A percentile compares a stretch with the other conserved stretches of the same genome.
These are phyloP conservation scores for Protaetia brevitarsis DNA, from an alignment of 1,140 invertebrate species.

Conservation along the genomic window DNA sequence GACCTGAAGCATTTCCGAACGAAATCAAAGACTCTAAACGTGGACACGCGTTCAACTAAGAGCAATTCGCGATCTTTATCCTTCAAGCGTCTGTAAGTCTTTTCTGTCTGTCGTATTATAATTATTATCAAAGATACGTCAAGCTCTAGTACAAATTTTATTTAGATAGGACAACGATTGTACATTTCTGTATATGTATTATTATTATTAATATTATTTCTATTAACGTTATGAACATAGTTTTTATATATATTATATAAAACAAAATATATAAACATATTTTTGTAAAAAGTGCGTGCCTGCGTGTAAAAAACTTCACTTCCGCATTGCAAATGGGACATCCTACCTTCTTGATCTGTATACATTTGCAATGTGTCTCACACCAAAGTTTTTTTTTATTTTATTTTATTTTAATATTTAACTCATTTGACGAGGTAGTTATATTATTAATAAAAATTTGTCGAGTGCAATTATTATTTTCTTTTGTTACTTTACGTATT, in stretches of 20 bases:
- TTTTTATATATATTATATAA: slow-evolving; percentile 5
- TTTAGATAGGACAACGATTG: not conserved
- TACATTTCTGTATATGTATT: not conserved
- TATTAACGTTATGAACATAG: slow-evolving; percentile 9
- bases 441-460: not conserved
- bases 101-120: not conserved
- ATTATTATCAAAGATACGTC: not conserved
- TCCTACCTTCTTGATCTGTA: not conserved
- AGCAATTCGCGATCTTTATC: not conserved
- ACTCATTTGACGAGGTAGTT: slow-evolving; percentile 1
- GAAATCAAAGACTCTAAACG: slow-evolving; percentile 74
- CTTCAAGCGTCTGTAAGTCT: slow-evolving; percentile 3
- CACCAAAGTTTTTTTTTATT: slow-evolving; percentile 9
- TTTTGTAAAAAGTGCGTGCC: not conserved
- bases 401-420: not conserved
- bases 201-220: too few relatives aligned
- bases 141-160: slow-evolving; percentile 1
- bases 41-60: slow-evolving; percentile 30
- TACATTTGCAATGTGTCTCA: slow-evolving; percentile 6
- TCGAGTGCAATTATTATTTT: not conserved
- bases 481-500: not conserved
- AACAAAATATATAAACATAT: not conserved
- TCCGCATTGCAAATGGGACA: not conserved
- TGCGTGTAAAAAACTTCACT: not conserved
- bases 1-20: slow-evolving; percentile 71